phyloP scores from a whole-genome alignment of 2,888 invertebrate genomes.

The Ashinkailepas kermadecensis region DNA sequence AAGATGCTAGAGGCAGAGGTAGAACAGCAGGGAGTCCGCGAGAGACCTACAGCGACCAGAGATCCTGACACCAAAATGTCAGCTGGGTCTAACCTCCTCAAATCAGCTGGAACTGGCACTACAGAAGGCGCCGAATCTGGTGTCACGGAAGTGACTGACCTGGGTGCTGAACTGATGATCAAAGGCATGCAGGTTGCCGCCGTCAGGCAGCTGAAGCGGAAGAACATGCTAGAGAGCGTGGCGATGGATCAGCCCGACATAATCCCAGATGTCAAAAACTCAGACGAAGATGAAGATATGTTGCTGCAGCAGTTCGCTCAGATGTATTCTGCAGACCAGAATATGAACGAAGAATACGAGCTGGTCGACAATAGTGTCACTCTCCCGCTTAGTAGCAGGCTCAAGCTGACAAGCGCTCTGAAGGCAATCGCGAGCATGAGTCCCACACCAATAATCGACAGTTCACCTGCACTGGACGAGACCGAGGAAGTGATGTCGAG shows the following conservation, averaged over 20 bases:
- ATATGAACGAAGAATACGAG: too few relatives aligned
- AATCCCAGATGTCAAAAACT: neutral
- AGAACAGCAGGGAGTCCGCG: neutral
- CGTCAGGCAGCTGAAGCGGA: neutral
- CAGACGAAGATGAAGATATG: neutral
- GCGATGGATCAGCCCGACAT: too few relatives aligned
- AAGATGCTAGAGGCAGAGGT: neutral
- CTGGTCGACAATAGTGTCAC: too few relatives aligned
- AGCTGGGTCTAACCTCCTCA: too few relatives aligned
- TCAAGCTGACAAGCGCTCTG: neutral
- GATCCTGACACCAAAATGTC: too few relatives aligned
- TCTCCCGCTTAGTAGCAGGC: neutral
- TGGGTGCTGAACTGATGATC: neutral
- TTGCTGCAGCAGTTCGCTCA: neutral
- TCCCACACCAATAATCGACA: neutral
- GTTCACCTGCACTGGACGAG: too few relatives aligned
- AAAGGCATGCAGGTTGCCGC: neutral
- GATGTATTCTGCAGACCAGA: too few relatives aligned
- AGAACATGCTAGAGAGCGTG: neutral
- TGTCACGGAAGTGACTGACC: neutral
- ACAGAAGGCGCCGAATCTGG: neutral
- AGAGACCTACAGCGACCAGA: neutral
- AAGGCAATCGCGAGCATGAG: neutral
- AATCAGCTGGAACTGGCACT: neutral
- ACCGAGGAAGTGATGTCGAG: too few relatives aligned